Conservation (phyloP, 2,797 vertebrate genomes). For the Serranus cabrilla region DNA sequence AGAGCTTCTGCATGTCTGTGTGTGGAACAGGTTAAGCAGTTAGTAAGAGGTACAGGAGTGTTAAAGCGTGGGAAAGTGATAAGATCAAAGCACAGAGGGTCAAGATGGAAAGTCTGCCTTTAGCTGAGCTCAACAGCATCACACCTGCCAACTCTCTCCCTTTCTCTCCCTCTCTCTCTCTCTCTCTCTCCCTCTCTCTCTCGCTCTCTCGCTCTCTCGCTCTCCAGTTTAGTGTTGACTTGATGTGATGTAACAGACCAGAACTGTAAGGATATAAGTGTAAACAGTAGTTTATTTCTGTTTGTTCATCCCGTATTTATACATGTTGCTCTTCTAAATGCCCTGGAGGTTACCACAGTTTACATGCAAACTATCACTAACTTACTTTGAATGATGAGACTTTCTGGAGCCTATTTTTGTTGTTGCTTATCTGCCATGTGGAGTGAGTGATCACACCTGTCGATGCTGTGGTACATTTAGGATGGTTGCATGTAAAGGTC, state of each 20-base stretch:
- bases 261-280: conserved; percentile 42
- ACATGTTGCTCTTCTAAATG: neutral
- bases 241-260: conserved; percentile 60
- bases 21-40: conserved; percentile 16
- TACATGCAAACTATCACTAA: neutral
- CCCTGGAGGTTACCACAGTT: neutral
- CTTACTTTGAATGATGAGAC: neutral
- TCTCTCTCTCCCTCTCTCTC: neutral
- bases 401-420: neutral
- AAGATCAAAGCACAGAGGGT: conserved; percentile 59
- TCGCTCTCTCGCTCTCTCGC: conserved; percentile 7
- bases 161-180: neutral
- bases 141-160: conserved; percentile 36
- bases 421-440: neutral
- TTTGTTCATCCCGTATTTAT: conserved; percentile 43
- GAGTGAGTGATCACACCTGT: neutral
- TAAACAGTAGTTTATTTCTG: conserved; percentile 47
- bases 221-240: conserved; percentile 35
- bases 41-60: conserved; percentile 8
- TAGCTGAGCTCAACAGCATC: conserved; percentile 26
- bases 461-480: neutral
- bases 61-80: conserved; percentile 67
- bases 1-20: conserved; percentile 6
- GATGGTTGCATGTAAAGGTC: neutral
- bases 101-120: conserved; percentile 65